phyloP scores from a whole-genome alignment of 2,888 invertebrate species.

The Hydrotaea cyrtoneurina region DNA sequence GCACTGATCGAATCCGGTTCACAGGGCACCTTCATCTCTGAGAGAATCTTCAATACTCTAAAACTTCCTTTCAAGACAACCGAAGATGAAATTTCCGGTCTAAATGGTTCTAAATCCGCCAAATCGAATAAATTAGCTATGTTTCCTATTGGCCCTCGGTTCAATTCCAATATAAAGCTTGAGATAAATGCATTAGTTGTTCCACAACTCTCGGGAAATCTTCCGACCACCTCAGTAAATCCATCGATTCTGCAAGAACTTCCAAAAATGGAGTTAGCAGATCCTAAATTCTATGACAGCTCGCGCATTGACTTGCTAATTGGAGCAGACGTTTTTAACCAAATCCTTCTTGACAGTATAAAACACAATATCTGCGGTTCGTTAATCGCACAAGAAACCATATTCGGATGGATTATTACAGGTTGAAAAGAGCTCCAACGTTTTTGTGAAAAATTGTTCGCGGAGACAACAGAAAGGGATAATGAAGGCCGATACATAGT shows the following conservation, averaged over 20 bases:
- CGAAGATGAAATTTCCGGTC: not conserved
- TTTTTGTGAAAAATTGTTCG: slow-evolving; percentile 20
- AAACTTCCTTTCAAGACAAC: not conserved
- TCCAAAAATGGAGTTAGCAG: not conserved
- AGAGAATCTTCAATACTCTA: not conserved
- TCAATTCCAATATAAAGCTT: not conserved
- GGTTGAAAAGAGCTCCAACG: slow-evolving; percentile 2
- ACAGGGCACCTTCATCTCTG: slow-evolving; percentile 18
- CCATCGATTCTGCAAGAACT: not conserved
- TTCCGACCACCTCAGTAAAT: not conserved
- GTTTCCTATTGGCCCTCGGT: not conserved
- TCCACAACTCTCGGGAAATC: not conserved
- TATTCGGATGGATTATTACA: slow-evolving; percentile 7
- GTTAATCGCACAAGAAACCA: not conserved
- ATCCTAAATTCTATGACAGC: not conserved
- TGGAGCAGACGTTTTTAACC: not conserved
- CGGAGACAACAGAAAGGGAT: not conserved
- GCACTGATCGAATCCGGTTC: slow-evolving; percentile 13
- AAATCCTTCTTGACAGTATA: not conserved
- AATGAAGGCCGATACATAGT: slow-evolving; percentile 11
- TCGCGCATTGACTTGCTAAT: not conserved
- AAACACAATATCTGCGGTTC: not conserved
- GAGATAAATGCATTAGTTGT: not conserved
- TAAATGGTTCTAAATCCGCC: not conserved
- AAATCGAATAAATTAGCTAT: not conserved